phyloP scores from a whole-genome alignment of 2,113 vertebrate genomes.

The Pionites leucogaster region DNA sequence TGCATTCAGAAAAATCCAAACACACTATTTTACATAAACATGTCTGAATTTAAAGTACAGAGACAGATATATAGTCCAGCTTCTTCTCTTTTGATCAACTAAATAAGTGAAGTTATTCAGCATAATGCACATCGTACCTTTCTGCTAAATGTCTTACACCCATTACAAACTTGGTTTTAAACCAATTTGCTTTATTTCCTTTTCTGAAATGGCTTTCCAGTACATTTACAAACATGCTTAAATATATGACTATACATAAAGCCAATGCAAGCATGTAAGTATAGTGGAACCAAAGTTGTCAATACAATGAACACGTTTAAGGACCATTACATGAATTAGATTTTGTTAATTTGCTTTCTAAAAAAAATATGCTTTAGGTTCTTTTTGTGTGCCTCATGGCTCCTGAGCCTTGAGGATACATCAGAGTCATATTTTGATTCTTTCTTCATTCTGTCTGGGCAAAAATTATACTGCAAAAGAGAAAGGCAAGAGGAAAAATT shows the following conservation, averaged over 20 bases:
- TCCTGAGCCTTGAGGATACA: not conserved
- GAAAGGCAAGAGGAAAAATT: not conserved
- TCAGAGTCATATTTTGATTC: not conserved
- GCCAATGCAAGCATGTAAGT: not conserved
- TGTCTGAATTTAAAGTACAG: slow-evolving; percentile 9
- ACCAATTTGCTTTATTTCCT: not conserved
- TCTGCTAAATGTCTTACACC: not conserved
- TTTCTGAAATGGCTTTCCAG: not conserved
- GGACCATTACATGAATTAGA: not conserved
- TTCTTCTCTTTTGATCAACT: not conserved
- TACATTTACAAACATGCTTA: not conserved
- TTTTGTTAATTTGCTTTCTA: not conserved
- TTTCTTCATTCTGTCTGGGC: not conserved
- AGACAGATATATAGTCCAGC: not conserved
- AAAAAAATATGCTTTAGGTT: not conserved
- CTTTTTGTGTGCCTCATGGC: not conserved
- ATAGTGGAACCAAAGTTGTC: not conserved
- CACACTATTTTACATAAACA: not conserved
- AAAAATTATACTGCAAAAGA: not conserved
- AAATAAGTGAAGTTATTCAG: not conserved
- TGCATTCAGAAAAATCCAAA: not conserved
- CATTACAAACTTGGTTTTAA: not conserved
- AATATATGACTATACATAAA: not conserved
- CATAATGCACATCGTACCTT: not conserved
- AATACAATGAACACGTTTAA: not conserved